Percentiles rank a stretch among this genome's conserved stretches.
phyloP scores from a whole-genome alignment of 2,888 invertebrate species.

The Caenorhabditis becei region DNA sequence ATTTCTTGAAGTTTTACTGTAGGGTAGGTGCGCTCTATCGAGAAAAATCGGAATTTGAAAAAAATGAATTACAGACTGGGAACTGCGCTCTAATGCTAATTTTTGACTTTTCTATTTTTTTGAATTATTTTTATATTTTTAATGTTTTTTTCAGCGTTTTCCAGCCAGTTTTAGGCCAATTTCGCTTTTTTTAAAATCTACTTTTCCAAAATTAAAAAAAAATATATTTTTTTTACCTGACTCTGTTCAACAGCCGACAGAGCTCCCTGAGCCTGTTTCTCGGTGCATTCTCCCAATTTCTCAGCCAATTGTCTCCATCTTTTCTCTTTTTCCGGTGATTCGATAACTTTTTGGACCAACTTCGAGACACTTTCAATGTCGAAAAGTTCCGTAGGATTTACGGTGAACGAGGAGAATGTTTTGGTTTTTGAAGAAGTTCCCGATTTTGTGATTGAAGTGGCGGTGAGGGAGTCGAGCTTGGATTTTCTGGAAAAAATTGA shows the following conservation, averaged over 20 bases:
- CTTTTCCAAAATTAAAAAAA: no score
- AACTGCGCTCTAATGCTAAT: no score
- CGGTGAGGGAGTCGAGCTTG: slow-evolving; percentile 59
- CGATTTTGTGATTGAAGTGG: slow-evolving; percentile 36
- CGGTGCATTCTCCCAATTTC: slow-evolving; percentile 21
- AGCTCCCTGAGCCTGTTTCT: slow-evolving; percentile 39
- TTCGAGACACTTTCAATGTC: slow-evolving; percentile 29
- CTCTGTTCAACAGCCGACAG: slow-evolving; percentile 49
- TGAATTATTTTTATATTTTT: no score
- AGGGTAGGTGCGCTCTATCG: no score
- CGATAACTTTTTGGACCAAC: slow-evolving; percentile 39
- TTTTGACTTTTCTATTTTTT: no score
- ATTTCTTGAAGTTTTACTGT: no score
- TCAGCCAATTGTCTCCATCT: slow-evolving; percentile 52
- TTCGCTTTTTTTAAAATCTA: no score
- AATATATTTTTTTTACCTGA: no score
- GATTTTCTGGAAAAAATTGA: slow-evolving; percentile 46
- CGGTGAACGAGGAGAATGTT: slow-evolving; percentile 50
- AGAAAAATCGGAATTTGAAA: no score
- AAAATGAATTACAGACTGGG: no score
- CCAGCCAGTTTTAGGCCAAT: no score
- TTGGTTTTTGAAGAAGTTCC: slow-evolving; percentile 32
- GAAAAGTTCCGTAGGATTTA: slow-evolving; percentile 48
- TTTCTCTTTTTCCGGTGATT: slow-evolving; percentile 58
- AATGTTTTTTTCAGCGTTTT: no score